Evolutionary conservation across 2,888 invertebrate species (phyloP).

Genomic region (Andrena camellia): DNA sequence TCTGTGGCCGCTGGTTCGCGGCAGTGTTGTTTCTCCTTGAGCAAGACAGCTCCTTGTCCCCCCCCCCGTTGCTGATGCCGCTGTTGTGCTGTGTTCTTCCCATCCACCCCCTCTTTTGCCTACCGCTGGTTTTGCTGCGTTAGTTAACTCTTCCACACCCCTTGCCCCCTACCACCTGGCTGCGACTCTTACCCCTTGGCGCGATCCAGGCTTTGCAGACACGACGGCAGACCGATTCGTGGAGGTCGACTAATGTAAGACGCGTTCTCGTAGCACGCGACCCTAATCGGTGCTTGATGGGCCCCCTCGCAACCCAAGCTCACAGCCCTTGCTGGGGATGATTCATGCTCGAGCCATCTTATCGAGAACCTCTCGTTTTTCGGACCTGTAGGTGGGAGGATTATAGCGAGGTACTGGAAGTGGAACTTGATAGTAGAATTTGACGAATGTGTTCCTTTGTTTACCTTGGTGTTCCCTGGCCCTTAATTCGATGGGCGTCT

Average conservation of each 20-base stretch:
- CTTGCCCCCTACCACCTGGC: background rate
- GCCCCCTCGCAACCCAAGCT: slow-evolving; percentile 38
- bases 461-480: background rate
- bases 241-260: slow-evolving; percentile 22
- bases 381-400: background rate
- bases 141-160: slow-evolving; percentile 15
- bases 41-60: slow-evolving; percentile 20
- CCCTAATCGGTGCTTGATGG: background rate
- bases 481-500: background rate
- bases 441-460: background rate
- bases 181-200: background rate
- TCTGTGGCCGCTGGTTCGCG: slow-evolving; percentile 27
- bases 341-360: slow-evolving; percentile 53
- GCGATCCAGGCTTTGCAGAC: background rate
- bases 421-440: background rate
- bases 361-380: slow-evolving; percentile 19
- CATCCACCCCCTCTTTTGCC: background rate
- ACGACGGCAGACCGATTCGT: background rate
- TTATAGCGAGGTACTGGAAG: background rate
- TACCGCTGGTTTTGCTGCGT: slow-evolving; percentile 31
- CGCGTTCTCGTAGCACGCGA: background rate
- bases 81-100: slow-evolving; percentile 24
- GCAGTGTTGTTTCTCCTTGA: slow-evolving; percentile 45
- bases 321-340: background rate
- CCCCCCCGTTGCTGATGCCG: slow-evolving; percentile 43